phyloP scores from a whole-genome alignment of 2,888 invertebrate species.

The Anticlea derivata region DNA sequence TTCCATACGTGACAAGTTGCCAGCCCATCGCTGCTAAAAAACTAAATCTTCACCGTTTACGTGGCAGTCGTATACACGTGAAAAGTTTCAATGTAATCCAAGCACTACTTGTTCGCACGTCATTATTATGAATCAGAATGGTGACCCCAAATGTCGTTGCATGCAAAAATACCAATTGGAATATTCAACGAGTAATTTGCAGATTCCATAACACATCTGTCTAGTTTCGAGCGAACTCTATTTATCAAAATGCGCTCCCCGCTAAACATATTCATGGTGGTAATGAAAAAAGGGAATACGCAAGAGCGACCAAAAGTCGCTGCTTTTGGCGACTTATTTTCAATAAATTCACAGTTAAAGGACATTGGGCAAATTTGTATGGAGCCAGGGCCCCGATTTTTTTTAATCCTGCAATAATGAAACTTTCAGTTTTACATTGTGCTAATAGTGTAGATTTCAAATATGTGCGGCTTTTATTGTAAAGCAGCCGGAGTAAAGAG shows the following conservation, averaged over 20 bases:
- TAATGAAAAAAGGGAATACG: slow-evolving; percentile 33
- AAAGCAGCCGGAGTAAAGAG: too few species aligned
- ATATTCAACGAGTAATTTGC: slow-evolving; percentile 22
- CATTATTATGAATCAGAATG: slow-evolving; percentile 6
- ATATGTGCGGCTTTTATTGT: too few species aligned
- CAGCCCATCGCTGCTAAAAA: too few species aligned
- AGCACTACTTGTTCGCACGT: not conserved
- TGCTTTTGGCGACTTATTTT: not conserved
- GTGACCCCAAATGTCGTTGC: slow-evolving; percentile 13
- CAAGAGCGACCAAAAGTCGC: slow-evolving; percentile 23
- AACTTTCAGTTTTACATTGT: too few species aligned
- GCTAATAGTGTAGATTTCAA: too few species aligned
- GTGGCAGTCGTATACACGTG: too few species aligned
- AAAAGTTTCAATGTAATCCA: not conserved
- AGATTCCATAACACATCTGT: slow-evolving; percentile 47
- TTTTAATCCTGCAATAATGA: too few species aligned
- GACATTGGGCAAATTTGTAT: too few species aligned
- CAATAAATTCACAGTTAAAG: too few species aligned
- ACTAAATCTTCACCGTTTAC: too few species aligned
- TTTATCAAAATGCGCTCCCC: slow-evolving; percentile 54
- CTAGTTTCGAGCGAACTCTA: slow-evolving; percentile 49
- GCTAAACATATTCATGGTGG: slow-evolving; percentile 40
- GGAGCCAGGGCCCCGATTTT: too few species aligned
- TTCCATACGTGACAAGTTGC: too few species aligned
- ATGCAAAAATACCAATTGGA: slow-evolving; percentile 23